These are phyloP conservation scores for Chrysina gloriosa DNA, from an alignment of 2,888 invertebrate genomes.

Conservation along the genomic window DNA sequence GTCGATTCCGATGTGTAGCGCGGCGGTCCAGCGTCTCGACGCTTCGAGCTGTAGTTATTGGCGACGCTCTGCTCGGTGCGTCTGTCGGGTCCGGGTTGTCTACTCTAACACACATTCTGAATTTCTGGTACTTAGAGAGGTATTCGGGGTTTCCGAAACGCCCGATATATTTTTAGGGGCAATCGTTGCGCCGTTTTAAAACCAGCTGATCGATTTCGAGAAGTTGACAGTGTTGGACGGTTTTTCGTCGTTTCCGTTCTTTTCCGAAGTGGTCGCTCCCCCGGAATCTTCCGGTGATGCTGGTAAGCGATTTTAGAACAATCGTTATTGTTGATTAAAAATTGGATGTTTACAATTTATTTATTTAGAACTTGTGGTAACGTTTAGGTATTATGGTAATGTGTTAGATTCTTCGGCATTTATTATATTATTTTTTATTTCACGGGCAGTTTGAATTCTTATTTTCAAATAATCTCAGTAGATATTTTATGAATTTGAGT, in stretches of 20 bases:
- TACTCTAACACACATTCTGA: not conserved
- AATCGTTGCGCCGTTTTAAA: too few relatives aligned
- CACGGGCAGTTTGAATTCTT: too few relatives aligned
- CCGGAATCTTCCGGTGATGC: not conserved
- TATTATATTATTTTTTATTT: too few relatives aligned
- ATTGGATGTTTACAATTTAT: too few relatives aligned
- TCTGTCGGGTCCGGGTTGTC: conserved; percentile 41
- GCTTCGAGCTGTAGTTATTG: conserved; percentile 55
- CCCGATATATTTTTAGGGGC: too few relatives aligned
- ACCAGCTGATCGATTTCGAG: not conserved
- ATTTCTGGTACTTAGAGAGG: too few relatives aligned
- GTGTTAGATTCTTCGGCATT: too few relatives aligned
- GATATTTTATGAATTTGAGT: too few relatives aligned
- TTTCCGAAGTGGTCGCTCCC: not conserved
- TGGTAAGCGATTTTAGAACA: not conserved
- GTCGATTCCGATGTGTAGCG: conserved; percentile 29
- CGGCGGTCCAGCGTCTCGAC: conserved; percentile 53
- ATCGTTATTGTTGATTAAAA: not conserved
- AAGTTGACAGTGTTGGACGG: not conserved
- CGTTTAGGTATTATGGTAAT: too few relatives aligned
- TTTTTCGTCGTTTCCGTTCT: not conserved
- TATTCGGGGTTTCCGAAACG: too few relatives aligned
- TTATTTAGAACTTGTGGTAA: too few relatives aligned
- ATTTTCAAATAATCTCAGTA: too few relatives aligned
- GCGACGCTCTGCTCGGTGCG: conserved; percentile 54